Evolutionary conservation across 2,113 vertebrate genomes (phyloP).

Genomic region (Pycnonotus jocosus): DNA sequence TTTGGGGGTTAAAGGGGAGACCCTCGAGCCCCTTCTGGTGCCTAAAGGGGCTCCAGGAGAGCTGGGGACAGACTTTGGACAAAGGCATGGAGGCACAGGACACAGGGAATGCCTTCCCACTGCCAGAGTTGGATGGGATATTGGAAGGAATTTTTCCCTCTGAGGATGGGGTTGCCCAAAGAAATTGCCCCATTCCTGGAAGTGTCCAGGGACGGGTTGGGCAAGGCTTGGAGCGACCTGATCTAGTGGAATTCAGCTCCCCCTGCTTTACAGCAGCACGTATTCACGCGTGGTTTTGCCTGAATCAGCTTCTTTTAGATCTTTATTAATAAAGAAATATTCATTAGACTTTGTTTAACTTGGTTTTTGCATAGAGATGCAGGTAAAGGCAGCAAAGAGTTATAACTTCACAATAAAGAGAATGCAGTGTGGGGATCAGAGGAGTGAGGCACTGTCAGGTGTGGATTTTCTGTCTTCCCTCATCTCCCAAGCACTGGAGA

Average conservation of each 20-base stretch:
- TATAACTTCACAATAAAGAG: background rate
- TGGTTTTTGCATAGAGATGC: background rate
- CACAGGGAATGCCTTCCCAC: background rate
- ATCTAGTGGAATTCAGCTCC: background rate
- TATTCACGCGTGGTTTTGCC: background rate
- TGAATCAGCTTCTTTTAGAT: background rate
- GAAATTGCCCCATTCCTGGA: background rate
- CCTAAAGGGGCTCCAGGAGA: background rate
- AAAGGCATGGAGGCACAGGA: background rate
- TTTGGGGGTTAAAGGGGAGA: fast-evolving
- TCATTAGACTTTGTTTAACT: background rate
- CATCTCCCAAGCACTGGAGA: background rate
- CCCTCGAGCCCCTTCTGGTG: background rate
- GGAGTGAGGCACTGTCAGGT: background rate
- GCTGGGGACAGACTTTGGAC: background rate
- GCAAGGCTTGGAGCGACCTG: background rate
- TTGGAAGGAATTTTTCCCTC: background rate
- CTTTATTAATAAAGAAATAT: background rate
- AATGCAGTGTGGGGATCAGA: background rate
- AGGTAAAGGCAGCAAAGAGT: background rate
- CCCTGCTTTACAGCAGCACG: fast-evolving
- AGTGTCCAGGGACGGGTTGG: background rate
- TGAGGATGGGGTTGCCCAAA: background rate
- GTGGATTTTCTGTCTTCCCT: background rate
- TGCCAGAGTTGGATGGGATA: fast-evolving